Evolutionary conservation across 1,140 invertebrate species (phyloP), one percentile per base, ranked within the genome.

Genomic region (Tetragonula clypearis): DNA sequence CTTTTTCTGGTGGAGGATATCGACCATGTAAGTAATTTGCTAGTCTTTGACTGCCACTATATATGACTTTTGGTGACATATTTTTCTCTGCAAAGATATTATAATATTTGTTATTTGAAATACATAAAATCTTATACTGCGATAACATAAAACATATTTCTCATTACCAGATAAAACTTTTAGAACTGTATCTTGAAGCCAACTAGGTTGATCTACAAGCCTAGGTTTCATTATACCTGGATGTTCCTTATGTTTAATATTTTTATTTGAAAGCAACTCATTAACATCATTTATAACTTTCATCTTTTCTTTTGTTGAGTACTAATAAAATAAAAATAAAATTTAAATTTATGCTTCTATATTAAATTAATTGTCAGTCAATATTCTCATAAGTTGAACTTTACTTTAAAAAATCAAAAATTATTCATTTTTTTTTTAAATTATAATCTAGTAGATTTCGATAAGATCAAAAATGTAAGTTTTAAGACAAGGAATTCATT

Each of bases 181-280:
- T 89, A 94, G 91, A 26, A 97, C 95, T 23, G 96, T 95, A 41
- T 95, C 94, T 68, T 93, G 90, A 86, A 97, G 94, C 87, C 95
- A 94, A n/a, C 95, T 86, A 3, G 97, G 97, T 68, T 97, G 90
- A 17, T 90, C 65, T 19, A 96, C 92, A 17, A 92, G 86, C 87
- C 93, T 95, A 21, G 95, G 93, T 55, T 93, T 93, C 21, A 96
- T 94, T 17, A 96, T 93, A 75, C 97, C 97, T 26, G 97, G 96
- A 95, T 98, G 97, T 86, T 96, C 95, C 79, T 95, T 95, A 19
- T 96, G 96, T 93, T 97, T 97, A n/a, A 96, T 93, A 80, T 94
- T 91, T 17, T 96, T 93, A 35, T 95, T 93, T 68, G 96, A 95
- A 66, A 97, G 93, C 81, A 94, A 94, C 19, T 96, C 91, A 71